These are phyloP conservation scores for Staurois parvus DNA, from an alignment of 2,797 vertebrate genomes.

Conservation along the genomic window DNA sequence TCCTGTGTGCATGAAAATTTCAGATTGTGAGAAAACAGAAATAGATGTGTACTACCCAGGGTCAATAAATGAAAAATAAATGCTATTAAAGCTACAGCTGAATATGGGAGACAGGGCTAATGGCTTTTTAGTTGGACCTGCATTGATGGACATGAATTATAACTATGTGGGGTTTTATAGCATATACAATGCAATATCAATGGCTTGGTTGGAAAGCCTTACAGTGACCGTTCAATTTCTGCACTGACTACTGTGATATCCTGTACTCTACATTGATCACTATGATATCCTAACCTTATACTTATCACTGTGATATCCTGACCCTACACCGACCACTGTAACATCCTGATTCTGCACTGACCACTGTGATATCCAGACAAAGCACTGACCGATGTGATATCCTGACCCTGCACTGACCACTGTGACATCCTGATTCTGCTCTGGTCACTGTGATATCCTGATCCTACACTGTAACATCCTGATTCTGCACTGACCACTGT, in stretches of 20 bases:
- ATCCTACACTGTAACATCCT: no score
- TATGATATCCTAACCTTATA: no score
- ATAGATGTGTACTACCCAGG: not conserved
- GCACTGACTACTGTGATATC: not conserved
- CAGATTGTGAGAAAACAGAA: not conserved
- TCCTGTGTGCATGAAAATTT: not conserved
- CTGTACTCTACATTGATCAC: no score
- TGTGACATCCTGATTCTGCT: not conserved
- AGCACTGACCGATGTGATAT: no score
- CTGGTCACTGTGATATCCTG: no score
- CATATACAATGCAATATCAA: not conserved
- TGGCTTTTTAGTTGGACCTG: constrained; percentile 1
- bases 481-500: no score
- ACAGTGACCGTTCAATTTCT: not conserved
- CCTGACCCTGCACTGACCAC: not conserved
- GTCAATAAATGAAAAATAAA: constrained; percentile 20
- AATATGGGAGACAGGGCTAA: constrained; percentile 1
- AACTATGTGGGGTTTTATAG: not conserved
- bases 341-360: no score
- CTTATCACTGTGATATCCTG: no score
- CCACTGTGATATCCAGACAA: no score
- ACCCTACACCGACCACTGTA: no score
- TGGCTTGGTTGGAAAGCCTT: not conserved
- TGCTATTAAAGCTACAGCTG: constrained; percentile 3
- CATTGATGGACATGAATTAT: constrained; percentile 1